Evolutionary conservation across 2,888 invertebrate genomes (phyloP), one percentile per base, ranked within the genome.

Genomic region (Elmis aenea): DNA sequence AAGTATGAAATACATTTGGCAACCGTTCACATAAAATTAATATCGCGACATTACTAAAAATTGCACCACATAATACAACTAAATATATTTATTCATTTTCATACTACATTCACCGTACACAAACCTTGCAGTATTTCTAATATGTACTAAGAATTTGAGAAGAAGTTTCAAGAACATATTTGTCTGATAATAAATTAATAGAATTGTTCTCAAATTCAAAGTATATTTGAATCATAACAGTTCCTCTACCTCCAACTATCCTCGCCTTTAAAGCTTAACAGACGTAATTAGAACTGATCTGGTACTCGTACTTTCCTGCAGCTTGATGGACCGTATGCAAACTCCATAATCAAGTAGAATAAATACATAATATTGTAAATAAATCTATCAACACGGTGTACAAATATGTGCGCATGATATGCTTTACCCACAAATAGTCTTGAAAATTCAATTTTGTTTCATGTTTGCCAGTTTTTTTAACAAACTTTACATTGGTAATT

Each of bases 361-460:
- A 38, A 33, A 31, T 26, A 14, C 11, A 35, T 8, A 18, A 18
- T 6, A 18, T 18, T 18, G 18, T 18, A 18, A 18, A 18, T 18
- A 21, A 40, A 39, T 38, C 26, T 41, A 21, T 29, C 20, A 28
- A 37, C 33, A 44, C 48, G 48, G 43, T 48, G 51, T 46, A 51
- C 45, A 43, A 46, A 45, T 54, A 54, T 55, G 57, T 61, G 52
- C 59, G 61, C 61, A 62, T 62, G 61, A 52, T 45, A 38, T 37
- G 29, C 41, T 43, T 42, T 43, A 46, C 46, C 48, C 53, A 52
- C 50, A 48, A 36, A 52, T 51, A 55, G 47, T 52, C 42, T 44
- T 49, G 29, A 13, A 26, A 32, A 25, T n/a, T 39, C 27, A 32
- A 20, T 31, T 13, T 28, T 18, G 8, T 18, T 18, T 18, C n/a